phyloP scores from a whole-genome alignment of 2,797 vertebrate genomes.

The Neoniphon sammara region DNA sequence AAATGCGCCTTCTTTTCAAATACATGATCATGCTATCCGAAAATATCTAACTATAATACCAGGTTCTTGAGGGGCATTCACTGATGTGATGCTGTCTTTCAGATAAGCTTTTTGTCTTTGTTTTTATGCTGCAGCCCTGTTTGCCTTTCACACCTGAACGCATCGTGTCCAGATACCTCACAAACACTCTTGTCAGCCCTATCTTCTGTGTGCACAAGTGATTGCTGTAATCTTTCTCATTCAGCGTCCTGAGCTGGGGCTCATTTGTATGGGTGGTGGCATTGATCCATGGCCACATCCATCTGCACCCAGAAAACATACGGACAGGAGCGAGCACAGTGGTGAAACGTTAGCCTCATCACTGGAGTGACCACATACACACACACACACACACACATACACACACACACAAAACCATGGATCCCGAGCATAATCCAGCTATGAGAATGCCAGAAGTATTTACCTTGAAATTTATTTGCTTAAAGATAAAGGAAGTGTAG shows the following conservation, averaged over 20 bases:
- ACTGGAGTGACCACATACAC: not conserved
- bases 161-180: slow-evolving; percentile 60
- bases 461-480: too few relatives aligned
- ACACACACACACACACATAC: not conserved
- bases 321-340: not conserved
- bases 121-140: slow-evolving; percentile 45
- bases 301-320: slow-evolving; percentile 40
- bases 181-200: slow-evolving; percentile 66
- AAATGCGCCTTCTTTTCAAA: not conserved
- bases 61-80: slow-evolving; percentile 12
- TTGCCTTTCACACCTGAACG: slow-evolving; percentile 73
- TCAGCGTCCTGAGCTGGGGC: slow-evolving; percentile 48
- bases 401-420: not conserved
- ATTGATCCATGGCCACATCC: slow-evolving; percentile 62
- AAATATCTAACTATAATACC: not conserved
- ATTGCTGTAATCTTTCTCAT: slow-evolving; percentile 77
- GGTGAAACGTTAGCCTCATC: slow-evolving; percentile 45
- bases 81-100: slow-evolving; percentile 37
- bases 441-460: too few relatives aligned
- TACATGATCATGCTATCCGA: not conserved
- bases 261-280: slow-evolving; percentile 67
- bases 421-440: too few relatives aligned
- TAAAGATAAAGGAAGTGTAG: too few relatives aligned
- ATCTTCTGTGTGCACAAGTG: slow-evolving; percentile 66
- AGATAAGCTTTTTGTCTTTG: slow-evolving; percentile 54